Evolutionary conservation across 1,140 invertebrate species (phyloP), one percentile per base, ranked within the genome.

Genomic region (Amphibalanus amphitrite): DNA sequence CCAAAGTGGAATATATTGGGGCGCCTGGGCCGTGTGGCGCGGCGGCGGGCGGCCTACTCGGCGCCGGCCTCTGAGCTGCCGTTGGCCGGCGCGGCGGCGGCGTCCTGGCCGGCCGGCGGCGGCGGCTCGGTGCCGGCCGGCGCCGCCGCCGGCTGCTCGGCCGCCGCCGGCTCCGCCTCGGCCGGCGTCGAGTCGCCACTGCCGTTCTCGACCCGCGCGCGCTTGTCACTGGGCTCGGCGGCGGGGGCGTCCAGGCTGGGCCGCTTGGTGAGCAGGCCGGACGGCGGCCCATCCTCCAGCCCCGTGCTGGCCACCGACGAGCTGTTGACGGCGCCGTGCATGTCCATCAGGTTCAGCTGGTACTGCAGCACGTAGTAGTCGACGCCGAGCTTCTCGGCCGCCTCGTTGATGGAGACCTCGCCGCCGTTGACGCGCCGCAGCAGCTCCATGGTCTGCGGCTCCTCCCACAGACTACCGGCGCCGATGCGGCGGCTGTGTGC

Each of bases 341-440:
- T 59, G 47, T 67, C 65, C 65, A 67, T 67, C 65, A 67, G 28
- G 65, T 26, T 28, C 23, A 67, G 65, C 65, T 67, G 65, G 65
- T 67, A 67, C 28, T 67, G n/a, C 26, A 67, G 65, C 23, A 67
- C 65, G 65, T 67, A 67, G 65, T 28, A 67, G 67, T 76, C 75
- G 28, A 76, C 75, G 13, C 75, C 75, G 25, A 76, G 73, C 71
- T 73, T 71, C 65, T 74, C 74, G 47, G 75, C 74, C 64, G 75
- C 75, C 40, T 74, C 73, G n/a, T 74, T 74, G 13, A 76, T 69
- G 29, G 74, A 73, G 26, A 76, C 69, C 67, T 76, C 73, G 68
- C 75, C 75, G 64, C 38, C 70, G 38, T 74, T 72, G 64, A 76
- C 75, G 10, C 71, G 67, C 28, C 74, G 72, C 40, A 76, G 74